These are phyloP conservation scores for Xenopus borealis DNA, from an alignment of 2,113 vertebrate species.

Conservation along the genomic window DNA sequence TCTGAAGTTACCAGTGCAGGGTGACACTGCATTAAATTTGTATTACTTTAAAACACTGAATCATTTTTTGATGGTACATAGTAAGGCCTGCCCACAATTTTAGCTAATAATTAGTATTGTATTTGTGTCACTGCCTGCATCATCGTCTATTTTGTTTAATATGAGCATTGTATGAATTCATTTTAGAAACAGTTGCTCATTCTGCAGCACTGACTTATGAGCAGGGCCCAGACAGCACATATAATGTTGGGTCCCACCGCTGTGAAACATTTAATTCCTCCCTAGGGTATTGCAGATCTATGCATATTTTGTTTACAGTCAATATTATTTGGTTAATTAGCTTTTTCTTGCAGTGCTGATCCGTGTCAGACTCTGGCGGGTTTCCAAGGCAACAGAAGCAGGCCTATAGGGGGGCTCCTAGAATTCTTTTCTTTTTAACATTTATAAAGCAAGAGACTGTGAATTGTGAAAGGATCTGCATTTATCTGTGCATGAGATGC, in stretches of 20 bases:
- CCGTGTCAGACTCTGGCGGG: not conserved
- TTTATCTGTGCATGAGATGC: too few species aligned
- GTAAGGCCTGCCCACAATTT: too few species aligned
- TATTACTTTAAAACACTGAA: too few species aligned
- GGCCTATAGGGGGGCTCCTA: not conserved
- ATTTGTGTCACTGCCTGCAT: too few species aligned
- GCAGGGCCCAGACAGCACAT: not conserved
- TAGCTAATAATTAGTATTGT: too few species aligned
- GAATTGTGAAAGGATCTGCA: not conserved
- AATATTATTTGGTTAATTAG: conserved; percentile 6
- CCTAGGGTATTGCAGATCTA: not conserved
- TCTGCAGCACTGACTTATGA: not conserved
- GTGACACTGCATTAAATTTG: too few species aligned
- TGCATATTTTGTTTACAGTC: conserved; percentile 1
- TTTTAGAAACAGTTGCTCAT: not conserved
- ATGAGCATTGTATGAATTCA: too few species aligned
- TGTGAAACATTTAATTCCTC: conserved; percentile 2
- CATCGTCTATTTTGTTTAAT: too few species aligned
- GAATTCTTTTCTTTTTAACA: not conserved
- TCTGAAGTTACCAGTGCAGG: too few species aligned
- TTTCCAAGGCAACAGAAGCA: not conserved
- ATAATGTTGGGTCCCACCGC: not conserved
- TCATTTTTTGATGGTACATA: too few species aligned
- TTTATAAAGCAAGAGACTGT: not conserved
- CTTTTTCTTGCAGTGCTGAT: not conserved